These are phyloP conservation scores for Meteorus cinctellus DNA, from an alignment of 2,888 invertebrate species.

Conservation along the genomic window DNA sequence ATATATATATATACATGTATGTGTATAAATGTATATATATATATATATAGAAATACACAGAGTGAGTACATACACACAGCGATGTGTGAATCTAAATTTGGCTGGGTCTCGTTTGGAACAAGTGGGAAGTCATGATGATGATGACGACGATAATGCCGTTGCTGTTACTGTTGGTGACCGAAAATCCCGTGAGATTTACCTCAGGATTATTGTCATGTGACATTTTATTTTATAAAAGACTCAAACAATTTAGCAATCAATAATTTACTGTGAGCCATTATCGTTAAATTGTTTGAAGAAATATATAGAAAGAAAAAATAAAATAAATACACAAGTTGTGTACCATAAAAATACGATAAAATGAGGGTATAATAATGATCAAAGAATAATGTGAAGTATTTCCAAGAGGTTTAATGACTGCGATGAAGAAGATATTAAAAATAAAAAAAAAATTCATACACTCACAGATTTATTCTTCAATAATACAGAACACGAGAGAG, in stretches of 20 bases:
- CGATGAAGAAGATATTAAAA: background rate
- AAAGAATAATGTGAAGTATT: background rate
- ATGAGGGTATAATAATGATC: background rate
- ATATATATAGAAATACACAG: background rate
- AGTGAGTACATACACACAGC: background rate
- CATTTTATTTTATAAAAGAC: background rate
- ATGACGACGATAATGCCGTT: background rate
- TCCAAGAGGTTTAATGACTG: background rate
- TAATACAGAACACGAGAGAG: background rate
- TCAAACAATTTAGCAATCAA: background rate
- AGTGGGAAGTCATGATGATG: conserved; percentile 39
- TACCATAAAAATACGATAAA: background rate
- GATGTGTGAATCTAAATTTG: conserved; percentile 36
- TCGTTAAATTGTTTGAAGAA: background rate
- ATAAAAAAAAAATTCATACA: background rate
- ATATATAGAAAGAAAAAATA: background rate
- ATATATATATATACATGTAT: too few relatives aligned
- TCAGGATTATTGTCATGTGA: background rate
- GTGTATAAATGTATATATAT: too few relatives aligned
- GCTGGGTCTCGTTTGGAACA: conserved; percentile 33
- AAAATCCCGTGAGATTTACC: background rate
- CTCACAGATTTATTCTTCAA: background rate
- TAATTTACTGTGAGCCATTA: background rate
- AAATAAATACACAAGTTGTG: background rate
- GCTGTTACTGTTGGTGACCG: background rate